Base-by-base conservation (phyloP, 2,888 invertebrate genomes). In the Drosophila nigricruria region DNA sequence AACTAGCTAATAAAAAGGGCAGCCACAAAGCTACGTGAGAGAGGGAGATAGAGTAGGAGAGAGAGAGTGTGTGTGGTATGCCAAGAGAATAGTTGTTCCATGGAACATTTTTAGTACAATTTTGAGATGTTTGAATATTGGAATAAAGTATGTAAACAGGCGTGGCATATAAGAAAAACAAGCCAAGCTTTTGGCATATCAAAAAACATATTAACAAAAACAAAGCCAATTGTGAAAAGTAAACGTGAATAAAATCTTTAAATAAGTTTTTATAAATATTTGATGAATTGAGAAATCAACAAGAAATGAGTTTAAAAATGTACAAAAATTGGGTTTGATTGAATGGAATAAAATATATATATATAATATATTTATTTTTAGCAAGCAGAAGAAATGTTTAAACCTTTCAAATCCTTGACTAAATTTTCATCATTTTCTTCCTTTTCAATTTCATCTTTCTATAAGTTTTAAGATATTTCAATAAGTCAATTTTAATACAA, bases 71-170 rank as follows among this genome's bases (percentile, higher is more conserved):
- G 42, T 57, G 36, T 58, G 14, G 42, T 50, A 30, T 45, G 40
- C 70, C 75, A 25, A 27, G 74, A 66, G 38, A 2, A 38, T 16
- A 50, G 9, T 32, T 79, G 70, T 65, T 74, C 25, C 2, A 9
- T n/a, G n/a, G 40, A 79, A 79, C 75, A 79, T 57, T 60, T 79
- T 77, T 77, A 77, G 77, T 77, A 77, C 0, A 79, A 77, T 77
- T 77, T 77, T 60, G 67, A 38, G 25, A n/a, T 60, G 23, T 60
- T 47, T 18, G n/a, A n/a, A 23, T 12, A 30, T 40, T 9, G 1
- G 30, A 9, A 18, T 23, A n/a, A 27, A 12, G 20, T 8, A 42
- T 43, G 30, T 52, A 38, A 4, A n/a, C 5, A 8, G 30, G 30
- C 30, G 40, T 25, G 54, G 56, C 54, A 56, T 49, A 52, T 4